Percentiles rank a stretch among this genome's conserved stretches.
phyloP scores from a whole-genome alignment of 1,140 invertebrate genomes.

The Archivesica marissinica region DNA sequence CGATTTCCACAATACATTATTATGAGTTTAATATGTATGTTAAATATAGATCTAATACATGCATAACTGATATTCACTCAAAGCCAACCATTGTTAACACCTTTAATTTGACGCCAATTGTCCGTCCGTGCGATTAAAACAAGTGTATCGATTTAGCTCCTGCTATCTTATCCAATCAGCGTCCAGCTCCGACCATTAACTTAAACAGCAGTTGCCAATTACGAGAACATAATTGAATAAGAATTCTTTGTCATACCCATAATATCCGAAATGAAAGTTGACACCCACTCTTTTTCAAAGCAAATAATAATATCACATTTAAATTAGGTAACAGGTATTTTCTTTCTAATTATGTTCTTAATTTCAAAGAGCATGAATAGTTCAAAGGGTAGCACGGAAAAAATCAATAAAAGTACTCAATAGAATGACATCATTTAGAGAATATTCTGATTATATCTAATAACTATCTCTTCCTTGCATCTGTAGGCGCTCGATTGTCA shows the following conservation, averaged over 20 bases:
- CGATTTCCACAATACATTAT: too few species aligned
- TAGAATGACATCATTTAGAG: neutral
- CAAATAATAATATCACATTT: neutral
- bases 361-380: neutral
- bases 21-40: too few species aligned
- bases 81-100: too few species aligned
- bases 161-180: too few species aligned
- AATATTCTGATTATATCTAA: neutral
- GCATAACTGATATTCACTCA: too few species aligned
- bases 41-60: too few species aligned
- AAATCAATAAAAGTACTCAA: neutral
- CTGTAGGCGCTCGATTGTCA: neutral
- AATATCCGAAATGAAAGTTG: neutral
- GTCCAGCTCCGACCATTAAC: too few species aligned
- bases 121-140: too few species aligned
- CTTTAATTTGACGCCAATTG: too few species aligned
- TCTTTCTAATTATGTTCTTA: neutral
- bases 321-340: slow-evolving; percentile 10
- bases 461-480: neutral
- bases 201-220: too few species aligned
- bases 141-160: too few species aligned
- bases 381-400: neutral
- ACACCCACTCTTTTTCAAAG: neutral
- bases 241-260: neutral
- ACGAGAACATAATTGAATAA: too few species aligned